phyloP scores from a whole-genome alignment of 2,113 vertebrate genomes.

The Ceuthmochares aereus region DNA sequence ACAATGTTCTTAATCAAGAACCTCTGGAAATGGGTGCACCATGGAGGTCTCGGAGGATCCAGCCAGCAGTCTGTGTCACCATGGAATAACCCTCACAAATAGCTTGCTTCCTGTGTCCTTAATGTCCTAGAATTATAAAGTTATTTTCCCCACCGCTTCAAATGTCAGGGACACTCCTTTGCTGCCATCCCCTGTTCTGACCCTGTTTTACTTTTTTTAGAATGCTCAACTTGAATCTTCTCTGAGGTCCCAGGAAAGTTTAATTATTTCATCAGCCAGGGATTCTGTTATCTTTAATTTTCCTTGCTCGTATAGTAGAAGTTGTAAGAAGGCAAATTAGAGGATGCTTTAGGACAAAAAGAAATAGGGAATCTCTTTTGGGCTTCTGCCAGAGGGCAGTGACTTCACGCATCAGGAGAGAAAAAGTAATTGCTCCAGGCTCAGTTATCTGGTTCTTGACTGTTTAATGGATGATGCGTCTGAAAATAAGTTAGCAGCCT shows the following conservation, averaged over 20 bases:
- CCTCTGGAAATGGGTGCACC: background rate
- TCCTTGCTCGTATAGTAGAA: background rate
- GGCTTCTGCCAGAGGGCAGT: background rate
- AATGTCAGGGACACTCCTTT: background rate
- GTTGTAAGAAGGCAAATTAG: background rate
- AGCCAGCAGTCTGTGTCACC: background rate
- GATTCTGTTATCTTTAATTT: background rate
- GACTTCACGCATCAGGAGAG: background rate
- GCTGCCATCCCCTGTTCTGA: background rate
- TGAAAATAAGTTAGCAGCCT: background rate
- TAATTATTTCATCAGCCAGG: background rate
- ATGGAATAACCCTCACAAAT: background rate
- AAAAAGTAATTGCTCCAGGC: background rate
- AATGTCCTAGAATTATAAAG: background rate
- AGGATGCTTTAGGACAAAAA: background rate
- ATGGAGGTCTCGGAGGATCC: background rate
- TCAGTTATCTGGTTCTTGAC: background rate
- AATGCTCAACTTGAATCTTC: background rate
- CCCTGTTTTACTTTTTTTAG: background rate
- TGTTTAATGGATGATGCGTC: background rate
- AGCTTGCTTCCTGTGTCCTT: background rate
- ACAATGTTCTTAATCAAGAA: background rate
- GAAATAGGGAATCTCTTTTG: background rate
- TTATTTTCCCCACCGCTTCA: background rate
- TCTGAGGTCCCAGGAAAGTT: background rate